Conservation (phyloP, 2,888 invertebrate genomes). For the Troides helena region DNA sequence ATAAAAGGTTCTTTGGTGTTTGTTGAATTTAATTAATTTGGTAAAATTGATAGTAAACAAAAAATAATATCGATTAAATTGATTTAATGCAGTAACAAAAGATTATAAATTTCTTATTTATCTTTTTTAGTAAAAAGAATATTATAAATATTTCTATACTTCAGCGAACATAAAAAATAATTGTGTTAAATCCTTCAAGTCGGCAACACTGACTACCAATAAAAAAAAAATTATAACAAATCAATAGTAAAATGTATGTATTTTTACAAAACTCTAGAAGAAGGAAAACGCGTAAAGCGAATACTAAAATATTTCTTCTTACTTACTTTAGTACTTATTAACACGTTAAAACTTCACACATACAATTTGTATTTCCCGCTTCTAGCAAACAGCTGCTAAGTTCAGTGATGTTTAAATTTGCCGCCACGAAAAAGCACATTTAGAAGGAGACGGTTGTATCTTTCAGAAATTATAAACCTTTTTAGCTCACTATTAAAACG, state of each 20-base stretch:
- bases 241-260: background rate
- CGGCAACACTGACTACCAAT: slow-evolving; percentile 5
- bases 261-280: background rate
- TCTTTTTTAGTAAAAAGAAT: no score
- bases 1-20: no score
- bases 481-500: background rate
- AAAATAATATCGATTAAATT: no score
- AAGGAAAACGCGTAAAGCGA: background rate
- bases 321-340: background rate
- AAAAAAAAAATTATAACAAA: background rate
- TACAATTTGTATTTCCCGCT: slow-evolving; percentile 55
- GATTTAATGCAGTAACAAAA: no score
- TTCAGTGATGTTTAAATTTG: slow-evolving; percentile 54
- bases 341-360: background rate
- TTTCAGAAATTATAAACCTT: slow-evolving; percentile 35
- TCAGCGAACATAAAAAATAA: no score
- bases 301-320: background rate
- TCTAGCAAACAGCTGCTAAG: slow-evolving; percentile 43
- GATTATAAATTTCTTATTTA: no score
- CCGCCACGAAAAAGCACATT: slow-evolving; percentile 44
- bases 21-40: no score
- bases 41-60: no score
- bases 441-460: slow-evolving; percentile 54
- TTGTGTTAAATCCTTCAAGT: background rate
- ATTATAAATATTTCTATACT: no score